phyloP scores from a whole-genome alignment of 2,888 invertebrate species.

The Acleris literana region DNA sequence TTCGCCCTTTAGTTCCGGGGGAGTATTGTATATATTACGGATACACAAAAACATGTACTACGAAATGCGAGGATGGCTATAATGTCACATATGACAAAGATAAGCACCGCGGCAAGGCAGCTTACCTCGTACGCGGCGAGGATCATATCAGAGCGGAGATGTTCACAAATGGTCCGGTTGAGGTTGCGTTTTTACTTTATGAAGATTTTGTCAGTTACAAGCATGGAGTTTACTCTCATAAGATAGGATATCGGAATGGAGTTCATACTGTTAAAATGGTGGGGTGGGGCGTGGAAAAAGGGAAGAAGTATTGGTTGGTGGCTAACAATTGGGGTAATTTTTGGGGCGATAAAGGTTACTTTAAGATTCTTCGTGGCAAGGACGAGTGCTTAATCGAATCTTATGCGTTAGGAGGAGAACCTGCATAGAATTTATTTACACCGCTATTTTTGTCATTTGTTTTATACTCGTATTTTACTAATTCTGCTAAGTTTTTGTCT shows the following conservation, averaged over 20 bases:
- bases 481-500: no score
- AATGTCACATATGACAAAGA: constrained; percentile 87
- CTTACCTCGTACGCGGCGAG: constrained; percentile 85
- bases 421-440: constrained; percentile 53
- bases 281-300: constrained; percentile 93
- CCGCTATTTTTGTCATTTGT: no score
- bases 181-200: constrained; percentile 94
- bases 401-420: constrained; percentile 87
- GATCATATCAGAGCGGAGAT: constrained; percentile 91
- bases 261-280: constrained; percentile 94
- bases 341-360: constrained; percentile 95
- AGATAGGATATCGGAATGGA: constrained; percentile 87
- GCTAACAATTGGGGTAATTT: constrained; percentile 97
- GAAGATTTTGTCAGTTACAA: constrained; percentile 93
- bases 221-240: constrained; percentile 88
- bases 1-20: constrained; percentile 56
- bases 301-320: constrained; percentile 93
- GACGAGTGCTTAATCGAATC: constrained; percentile 91
- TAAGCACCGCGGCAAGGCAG: constrained; percentile 87
- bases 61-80: constrained; percentile 87
- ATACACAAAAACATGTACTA: constrained; percentile 91
- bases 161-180: constrained; percentile 93
- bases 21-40: neutral
- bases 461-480: no score
- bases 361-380: constrained; percentile 92